These are phyloP conservation scores for Sardina pilchardus DNA, from an alignment of 2,113 vertebrate species.

Conservation along the genomic window DNA sequence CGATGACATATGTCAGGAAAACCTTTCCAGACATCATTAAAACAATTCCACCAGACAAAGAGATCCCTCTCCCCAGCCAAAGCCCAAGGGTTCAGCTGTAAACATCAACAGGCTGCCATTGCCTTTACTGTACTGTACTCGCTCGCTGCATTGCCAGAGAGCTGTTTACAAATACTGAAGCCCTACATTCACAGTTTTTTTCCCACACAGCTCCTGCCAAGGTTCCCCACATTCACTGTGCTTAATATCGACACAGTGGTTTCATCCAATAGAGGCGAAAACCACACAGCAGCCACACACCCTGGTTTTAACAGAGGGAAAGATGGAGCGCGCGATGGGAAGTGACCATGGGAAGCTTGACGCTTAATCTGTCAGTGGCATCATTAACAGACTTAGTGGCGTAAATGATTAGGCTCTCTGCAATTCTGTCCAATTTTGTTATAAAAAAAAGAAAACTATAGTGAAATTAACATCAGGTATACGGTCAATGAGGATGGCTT, in stretches of 20 bases:
- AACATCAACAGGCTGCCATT: conserved; percentile 1
- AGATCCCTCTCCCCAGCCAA: background rate
- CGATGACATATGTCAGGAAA: conserved; percentile 13
- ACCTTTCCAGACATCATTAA: conserved; percentile 15
- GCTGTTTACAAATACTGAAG: conserved; percentile 43
- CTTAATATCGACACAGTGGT: conserved; percentile 55
- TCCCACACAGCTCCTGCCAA: conserved; percentile 47
- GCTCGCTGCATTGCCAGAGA: background rate
- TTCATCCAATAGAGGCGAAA: conserved; percentile 46
- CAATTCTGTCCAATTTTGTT: background rate
- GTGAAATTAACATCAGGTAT: background rate
- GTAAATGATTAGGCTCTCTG: background rate
- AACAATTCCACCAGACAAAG: background rate
- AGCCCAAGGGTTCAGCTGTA: background rate
- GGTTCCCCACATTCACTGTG: conserved; percentile 47
- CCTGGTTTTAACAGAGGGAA: conserved; percentile 38
- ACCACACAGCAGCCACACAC: conserved; percentile 45
- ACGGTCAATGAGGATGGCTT: background rate
- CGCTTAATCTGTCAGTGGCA: conserved; percentile 25
- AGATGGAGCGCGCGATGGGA: conserved; percentile 25
- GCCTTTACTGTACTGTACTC: conserved; percentile 9
- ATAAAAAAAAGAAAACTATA: background rate
- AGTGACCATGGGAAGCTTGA: conserved; percentile 18
- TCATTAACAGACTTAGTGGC: background rate
- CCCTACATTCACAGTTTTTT: conserved; percentile 44